Percentiles rank a stretch among this genome's conserved stretches.
Conservation (phyloP, 2,797 vertebrate species). For the Neomorphus geoffroyi region DNA sequence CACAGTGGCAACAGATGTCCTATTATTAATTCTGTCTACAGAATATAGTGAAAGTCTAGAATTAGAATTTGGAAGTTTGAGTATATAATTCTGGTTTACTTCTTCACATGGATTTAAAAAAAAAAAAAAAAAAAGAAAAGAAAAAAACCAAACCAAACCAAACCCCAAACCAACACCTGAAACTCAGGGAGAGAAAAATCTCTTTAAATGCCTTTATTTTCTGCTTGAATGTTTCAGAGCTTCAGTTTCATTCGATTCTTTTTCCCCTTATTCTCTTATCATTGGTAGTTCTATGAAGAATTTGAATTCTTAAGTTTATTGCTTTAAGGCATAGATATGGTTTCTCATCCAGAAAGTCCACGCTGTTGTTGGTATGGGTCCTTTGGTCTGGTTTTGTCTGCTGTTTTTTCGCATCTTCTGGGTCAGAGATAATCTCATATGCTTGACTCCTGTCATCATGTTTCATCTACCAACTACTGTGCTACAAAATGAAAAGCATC, state of each 20-base stretch:
- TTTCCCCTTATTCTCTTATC: not conserved
- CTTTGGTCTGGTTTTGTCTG: not conserved
- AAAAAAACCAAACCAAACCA: not conserved
- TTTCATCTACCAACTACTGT: slow-evolving; percentile 10
- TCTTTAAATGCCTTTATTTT: not conserved
- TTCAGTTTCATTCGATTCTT: not conserved
- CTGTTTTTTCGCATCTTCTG: not conserved
- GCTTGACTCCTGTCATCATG: not conserved
- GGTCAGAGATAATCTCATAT: not conserved
- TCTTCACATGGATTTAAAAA: not conserved
- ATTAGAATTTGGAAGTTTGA: not conserved
- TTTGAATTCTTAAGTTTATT: not conserved
- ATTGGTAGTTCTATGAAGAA: not conserved
- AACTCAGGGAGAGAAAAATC: not conserved
- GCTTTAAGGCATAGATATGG: not conserved
- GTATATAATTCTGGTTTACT: not conserved
- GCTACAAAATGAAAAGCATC: not conserved
- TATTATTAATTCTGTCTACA: not conserved
- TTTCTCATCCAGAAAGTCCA: not conserved
- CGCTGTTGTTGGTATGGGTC: not conserved
- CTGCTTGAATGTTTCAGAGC: not conserved
- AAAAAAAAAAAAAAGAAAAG: not conserved
- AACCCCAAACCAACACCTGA: not conserved
- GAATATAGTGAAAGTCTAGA: not conserved
- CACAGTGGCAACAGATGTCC: not conserved